These are phyloP conservation scores for Thinocorus orbignyianus DNA, from an alignment of 2,113 vertebrate genomes.

Conservation along the genomic window DNA sequence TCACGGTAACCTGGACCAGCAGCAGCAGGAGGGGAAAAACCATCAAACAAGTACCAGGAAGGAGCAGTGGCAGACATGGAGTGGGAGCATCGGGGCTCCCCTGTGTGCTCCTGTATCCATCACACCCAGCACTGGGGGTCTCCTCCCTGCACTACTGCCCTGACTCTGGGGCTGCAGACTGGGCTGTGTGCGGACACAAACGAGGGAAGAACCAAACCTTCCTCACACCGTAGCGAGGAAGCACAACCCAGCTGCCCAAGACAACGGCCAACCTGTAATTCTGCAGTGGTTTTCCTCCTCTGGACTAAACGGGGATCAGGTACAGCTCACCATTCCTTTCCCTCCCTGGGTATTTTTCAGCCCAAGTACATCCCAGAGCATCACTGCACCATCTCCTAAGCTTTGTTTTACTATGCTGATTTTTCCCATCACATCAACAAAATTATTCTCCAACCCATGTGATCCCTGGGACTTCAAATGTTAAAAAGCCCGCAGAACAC, in stretches of 20 bases:
- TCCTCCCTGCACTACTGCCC: not conserved
- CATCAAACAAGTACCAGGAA: not conserved
- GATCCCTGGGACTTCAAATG: not conserved
- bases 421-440: not conserved
- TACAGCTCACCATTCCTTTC: not conserved
- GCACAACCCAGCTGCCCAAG: fast-evolving
- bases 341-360: not conserved
- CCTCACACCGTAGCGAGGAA: not conserved
- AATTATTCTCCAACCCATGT: not conserved
- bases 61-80: not conserved
- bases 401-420: not conserved
- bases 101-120: not conserved
- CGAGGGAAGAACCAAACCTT: not conserved
- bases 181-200: too few relatives aligned
- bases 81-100: too few relatives aligned
- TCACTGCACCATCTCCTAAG: not conserved
- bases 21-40: not conserved
- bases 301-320: fast-evolving
- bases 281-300: not conserved
- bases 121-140: not conserved
- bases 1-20: not conserved
- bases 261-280: not conserved
- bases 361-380: not conserved
- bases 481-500: not conserved
- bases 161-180: too few relatives aligned